These are phyloP conservation scores for Tribolium castaneum DNA, from an alignment of 1,140 invertebrate species.

Conservation along the genomic window DNA sequence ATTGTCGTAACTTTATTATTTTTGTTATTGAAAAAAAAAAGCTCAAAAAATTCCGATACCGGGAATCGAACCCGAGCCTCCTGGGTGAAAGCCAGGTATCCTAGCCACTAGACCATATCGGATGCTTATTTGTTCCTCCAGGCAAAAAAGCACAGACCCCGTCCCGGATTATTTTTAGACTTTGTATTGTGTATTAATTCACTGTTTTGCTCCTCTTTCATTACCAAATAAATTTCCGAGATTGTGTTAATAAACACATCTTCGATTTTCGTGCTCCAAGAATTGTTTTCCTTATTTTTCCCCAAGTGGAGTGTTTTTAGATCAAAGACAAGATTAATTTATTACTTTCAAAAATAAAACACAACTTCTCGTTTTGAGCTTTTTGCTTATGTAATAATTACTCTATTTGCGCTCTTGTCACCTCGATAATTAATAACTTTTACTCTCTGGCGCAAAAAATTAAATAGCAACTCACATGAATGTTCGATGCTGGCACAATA, in stretches of 20 bases:
- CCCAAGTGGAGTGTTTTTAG: not conserved
- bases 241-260: not conserved
- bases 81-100: conserved; percentile 60
- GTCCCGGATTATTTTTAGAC: not conserved
- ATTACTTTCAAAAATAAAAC: conserved; percentile 12
- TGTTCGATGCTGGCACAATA: conserved; percentile 48
- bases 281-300: not conserved
- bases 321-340: not conserved
- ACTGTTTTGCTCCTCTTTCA: not conserved
- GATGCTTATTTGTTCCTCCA: conserved; percentile 13
- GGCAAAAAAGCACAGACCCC: not conserved
- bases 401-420: not conserved
- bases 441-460: not conserved
- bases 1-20: no score
- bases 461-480: conserved; percentile 47
- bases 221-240: not conserved
- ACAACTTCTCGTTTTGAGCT: not conserved
- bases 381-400: not conserved
- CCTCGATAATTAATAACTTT: not conserved
- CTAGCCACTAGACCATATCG: conserved; percentile 60
- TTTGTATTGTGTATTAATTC: not conserved
- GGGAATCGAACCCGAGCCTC: conserved; percentile 60
- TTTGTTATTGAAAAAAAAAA: no score
- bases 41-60: conserved; percentile 56
- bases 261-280: not conserved